Conservation (phyloP, 1,140 invertebrate species). For the Procambarus clarkii region DNA sequence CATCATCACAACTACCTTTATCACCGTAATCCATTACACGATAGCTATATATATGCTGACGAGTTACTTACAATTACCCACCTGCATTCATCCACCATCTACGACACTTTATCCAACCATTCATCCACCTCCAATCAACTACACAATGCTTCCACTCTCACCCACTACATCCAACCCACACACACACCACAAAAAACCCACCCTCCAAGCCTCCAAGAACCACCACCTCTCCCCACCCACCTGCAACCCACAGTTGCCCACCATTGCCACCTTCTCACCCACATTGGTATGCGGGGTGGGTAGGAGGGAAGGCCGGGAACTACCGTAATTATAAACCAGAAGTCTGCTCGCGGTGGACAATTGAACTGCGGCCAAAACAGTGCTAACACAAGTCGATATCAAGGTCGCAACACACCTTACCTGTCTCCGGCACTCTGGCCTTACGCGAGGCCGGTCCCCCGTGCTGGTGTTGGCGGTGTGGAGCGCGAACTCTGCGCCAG, state of each 20-base stretch:
- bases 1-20: conserved; percentile 18
- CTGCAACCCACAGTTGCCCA: no score
- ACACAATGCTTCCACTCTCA: no score
- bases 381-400: not conserved
- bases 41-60: no score
- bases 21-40: not conserved
- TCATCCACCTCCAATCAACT: no score
- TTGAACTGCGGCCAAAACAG: conserved; percentile 7
- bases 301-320: conserved; percentile 11
- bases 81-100: no score
- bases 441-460: not conserved
- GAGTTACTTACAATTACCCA: no score
- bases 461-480: not conserved
- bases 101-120: no score
- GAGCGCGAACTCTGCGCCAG: no score
- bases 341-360: conserved; percentile 38
- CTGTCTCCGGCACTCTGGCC: not conserved
- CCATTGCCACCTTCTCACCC: not conserved
- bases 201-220: no score
- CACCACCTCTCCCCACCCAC: no score
- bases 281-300: conserved; percentile 33
- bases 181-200: no score
- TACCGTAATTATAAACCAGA: conserved; percentile 31
- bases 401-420: conserved; percentile 2
- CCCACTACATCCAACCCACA: no score